A percentile compares a stretch with the other conserved stretches of the same genome.
phyloP scores from a whole-genome alignment of 2,113 vertebrate genomes.

The Mungos mungo region DNA sequence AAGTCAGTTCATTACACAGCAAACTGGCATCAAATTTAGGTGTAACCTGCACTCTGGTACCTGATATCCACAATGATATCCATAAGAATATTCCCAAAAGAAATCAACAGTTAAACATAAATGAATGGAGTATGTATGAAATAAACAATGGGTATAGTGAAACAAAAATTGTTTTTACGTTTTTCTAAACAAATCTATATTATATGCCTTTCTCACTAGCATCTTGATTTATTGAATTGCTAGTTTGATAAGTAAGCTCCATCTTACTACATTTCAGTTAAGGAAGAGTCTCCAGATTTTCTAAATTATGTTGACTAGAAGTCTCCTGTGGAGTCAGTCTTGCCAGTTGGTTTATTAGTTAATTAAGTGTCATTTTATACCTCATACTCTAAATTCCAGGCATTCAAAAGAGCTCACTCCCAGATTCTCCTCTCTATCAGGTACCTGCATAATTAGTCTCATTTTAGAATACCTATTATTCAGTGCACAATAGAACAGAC shows the following conservation, averaged over 20 bases:
- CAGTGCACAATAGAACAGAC: constrained; percentile 63
- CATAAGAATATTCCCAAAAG: constrained; percentile 2
- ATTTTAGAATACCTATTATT: constrained; percentile 66
- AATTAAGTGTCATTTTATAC: constrained; percentile 73
- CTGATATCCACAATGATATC: not conserved
- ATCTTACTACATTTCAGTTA: constrained; percentile 39
- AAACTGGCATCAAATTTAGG: not conserved
- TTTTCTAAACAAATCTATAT: not conserved
- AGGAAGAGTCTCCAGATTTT: constrained; percentile 56
- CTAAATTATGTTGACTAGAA: constrained; percentile 73
- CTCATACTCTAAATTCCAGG: constrained; percentile 52
- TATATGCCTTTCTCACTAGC: not conserved
- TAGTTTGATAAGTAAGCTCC: not conserved
- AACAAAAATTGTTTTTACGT: not conserved
- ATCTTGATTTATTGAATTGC: constrained; percentile 52
- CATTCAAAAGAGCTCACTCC: constrained; percentile 48
- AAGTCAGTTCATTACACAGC: not conserved
- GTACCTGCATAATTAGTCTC: constrained; percentile 66
- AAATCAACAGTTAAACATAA: not conserved
- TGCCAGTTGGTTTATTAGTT: constrained; percentile 59
- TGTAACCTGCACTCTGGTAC: not conserved
- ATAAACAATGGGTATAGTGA: constrained; percentile 40
- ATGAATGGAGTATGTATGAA: not conserved
- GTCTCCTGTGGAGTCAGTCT: constrained; percentile 75
- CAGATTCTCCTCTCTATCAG: constrained; percentile 44